Conservation (phyloP, 2,797 vertebrate species). For the Coregonus ussuriensis region DNA sequence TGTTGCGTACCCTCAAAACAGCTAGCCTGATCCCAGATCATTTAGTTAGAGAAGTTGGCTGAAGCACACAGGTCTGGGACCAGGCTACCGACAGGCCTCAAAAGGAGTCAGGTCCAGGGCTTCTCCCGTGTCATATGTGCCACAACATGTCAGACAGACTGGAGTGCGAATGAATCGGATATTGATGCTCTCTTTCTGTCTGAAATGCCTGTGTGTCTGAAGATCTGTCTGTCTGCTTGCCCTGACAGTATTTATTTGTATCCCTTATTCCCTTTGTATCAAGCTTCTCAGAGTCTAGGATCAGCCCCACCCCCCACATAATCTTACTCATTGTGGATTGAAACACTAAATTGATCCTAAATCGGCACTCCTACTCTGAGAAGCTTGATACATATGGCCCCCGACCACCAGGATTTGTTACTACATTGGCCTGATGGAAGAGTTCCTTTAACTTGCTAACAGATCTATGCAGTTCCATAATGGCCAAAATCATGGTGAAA, state of each 20-base stretch:
- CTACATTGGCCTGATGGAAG: constrained; percentile 4
- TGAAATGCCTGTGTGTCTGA: constrained; percentile 32
- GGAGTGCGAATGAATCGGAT: constrained; percentile 13
- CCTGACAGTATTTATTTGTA: constrained; percentile 10
- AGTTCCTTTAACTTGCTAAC: constrained; percentile 42
- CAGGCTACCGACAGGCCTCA: neutral
- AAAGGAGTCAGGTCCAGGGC: neutral
- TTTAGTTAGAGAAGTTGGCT: no score
- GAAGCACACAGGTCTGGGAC: no score
- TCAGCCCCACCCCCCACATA: no score
- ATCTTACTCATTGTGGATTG: no score
- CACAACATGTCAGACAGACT: constrained; percentile 14
- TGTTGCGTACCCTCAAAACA: constrained; percentile 7
- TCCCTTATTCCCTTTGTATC: constrained; percentile 12
- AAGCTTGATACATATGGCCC: no score
- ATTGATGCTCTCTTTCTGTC: neutral
- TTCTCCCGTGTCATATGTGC: constrained; percentile 13
- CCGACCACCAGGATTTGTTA: neutral
- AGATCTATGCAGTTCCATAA: constrained; percentile 54
- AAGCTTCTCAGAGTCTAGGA: no score
- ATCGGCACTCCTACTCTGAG: no score
- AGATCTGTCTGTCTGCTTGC: constrained; percentile 18
- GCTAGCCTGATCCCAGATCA: neutral
- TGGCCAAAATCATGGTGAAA: no score
- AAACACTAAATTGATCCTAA: no score